phyloP scores from a whole-genome alignment of 2,797 vertebrate genomes.

The Hydrophis major region DNA sequence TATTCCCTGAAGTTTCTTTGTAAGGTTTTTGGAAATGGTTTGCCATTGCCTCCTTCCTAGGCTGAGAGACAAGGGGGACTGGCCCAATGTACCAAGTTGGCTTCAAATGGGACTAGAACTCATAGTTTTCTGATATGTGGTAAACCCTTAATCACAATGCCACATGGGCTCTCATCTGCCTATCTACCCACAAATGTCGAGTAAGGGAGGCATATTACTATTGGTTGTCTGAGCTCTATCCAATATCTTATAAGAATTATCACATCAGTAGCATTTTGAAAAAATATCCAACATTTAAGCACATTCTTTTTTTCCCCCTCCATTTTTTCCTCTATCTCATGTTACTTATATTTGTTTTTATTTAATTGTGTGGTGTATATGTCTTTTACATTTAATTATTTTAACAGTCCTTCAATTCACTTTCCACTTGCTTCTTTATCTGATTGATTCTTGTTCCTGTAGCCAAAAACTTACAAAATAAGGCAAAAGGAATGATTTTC shows the following conservation, averaged over 20 bases:
- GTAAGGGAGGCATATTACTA: background rate
- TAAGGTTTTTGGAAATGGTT: background rate
- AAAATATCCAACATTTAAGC: background rate
- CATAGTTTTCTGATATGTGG: background rate
- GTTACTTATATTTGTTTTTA: background rate
- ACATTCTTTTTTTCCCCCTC: background rate
- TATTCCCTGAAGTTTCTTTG: background rate
- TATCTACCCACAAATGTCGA: background rate
- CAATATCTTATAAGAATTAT: background rate
- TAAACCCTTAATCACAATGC: background rate
- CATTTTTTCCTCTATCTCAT: background rate
- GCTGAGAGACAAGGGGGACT: background rate
- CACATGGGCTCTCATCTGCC: background rate
- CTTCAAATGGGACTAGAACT: background rate
- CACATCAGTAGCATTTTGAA: background rate
- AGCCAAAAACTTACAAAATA: background rate
- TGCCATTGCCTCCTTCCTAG: background rate
- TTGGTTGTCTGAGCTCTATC: background rate
- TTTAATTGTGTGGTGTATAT: background rate
- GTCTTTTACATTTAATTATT: background rate
- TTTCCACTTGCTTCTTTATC: background rate
- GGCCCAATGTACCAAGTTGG: background rate
- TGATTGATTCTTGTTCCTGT: background rate
- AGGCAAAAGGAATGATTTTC: background rate
- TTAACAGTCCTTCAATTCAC: background rate